Conservation (phyloP, 2,113 vertebrate genomes). For the Columbina picui region DNA sequence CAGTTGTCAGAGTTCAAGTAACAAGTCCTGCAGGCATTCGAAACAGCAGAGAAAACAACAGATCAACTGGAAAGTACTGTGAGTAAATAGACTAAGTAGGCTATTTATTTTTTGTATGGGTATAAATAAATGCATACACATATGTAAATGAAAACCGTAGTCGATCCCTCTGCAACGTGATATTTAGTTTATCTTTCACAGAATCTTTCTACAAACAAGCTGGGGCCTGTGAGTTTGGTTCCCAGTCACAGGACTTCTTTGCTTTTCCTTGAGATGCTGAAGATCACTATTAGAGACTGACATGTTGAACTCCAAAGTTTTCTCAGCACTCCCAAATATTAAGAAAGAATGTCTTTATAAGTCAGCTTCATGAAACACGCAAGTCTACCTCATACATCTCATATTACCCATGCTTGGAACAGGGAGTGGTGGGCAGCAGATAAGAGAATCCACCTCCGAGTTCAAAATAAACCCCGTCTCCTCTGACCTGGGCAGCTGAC, state of each 20-base stretch:
- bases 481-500: not conserved
- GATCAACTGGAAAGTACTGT: not conserved
- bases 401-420: not conserved
- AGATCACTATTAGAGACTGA: not conserved
- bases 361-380: not conserved
- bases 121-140: not conserved
- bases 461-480: not conserved
- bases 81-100: not conserved
- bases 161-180: fast-evolving
- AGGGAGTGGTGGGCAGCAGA: not conserved
- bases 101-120: not conserved
- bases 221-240: not conserved
- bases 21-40: not conserved
- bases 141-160: not conserved
- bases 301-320: not conserved
- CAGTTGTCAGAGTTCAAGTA: not conserved
- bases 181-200: not conserved
- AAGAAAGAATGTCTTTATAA: not conserved
- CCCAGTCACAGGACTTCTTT: not conserved
- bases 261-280: not conserved
- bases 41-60: not conserved
- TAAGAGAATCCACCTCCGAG: not conserved
- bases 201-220: not conserved
- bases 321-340: not conserved
- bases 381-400: not conserved